Base-by-base conservation (phyloP, 2,797 vertebrate species). In the Crax fasciolata region DNA sequence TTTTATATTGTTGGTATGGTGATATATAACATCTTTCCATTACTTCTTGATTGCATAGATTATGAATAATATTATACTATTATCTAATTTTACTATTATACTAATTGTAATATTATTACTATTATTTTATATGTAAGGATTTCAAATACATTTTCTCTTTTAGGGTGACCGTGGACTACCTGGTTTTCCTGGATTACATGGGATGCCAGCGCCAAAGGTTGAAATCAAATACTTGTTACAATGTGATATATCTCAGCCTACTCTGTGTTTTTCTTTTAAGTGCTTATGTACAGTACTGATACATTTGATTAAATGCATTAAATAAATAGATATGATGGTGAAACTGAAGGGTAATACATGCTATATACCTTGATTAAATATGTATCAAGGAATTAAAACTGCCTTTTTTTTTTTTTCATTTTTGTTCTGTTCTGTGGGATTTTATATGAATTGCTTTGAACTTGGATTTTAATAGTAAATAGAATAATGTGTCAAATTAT, bases 151-250 rank as follows among this genome's bases (percentile, higher is more conserved):
- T 87, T 96, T 96, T 63, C 74, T 80, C 2, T 94, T 97, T 71
- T 95, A 99, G 99, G 99, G 99, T 94, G 98, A 99, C 61, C 98
- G 96, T 74, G 99, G 99, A 70, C 84, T 98, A 78, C 98, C 99
- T 74, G 99, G 99, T 92, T 98, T 99, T 98, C 97, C 98, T 82
- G 99, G 99, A 84, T 90, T 96, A 82, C 97, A 98, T 92, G 99
- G 99, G 82, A 97, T 98, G 95, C 97, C 97, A 92, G 99, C 99
- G 97, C 98, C 98, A 97, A 99, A 99, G 99, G 99, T 99, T 92
- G 61, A 90, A 94, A 86, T 76, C 4, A 75, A 78, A 38, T 88
- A 71, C 11, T 93, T 90, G 3, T 84, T 94, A 57, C 6, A 86
- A 20, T 90, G 61, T 35, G 21, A n/a, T 55, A 10, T 68, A 6